Percentiles rank a stretch among this genome's conserved stretches.
Conservation (phyloP, 1,140 invertebrate genomes). For the Diprion similis region DNA sequence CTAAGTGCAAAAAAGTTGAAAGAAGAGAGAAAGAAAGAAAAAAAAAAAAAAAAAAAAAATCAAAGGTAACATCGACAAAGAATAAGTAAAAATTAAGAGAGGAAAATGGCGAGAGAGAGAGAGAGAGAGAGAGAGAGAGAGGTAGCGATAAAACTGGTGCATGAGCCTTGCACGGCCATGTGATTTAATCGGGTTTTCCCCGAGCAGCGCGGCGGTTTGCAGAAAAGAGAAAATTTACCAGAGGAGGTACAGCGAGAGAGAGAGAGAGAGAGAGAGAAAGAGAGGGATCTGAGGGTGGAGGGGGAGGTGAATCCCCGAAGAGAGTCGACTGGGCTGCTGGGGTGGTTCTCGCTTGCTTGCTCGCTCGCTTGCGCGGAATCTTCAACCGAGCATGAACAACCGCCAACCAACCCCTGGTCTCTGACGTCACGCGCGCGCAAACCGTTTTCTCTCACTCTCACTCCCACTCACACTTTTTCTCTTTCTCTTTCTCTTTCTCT, state of each 20-base stretch:
- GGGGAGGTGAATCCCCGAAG: constrained; percentile 10
- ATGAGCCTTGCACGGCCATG: not conserved
- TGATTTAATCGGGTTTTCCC: constrained; percentile 1
- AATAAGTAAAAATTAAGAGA: too few relatives aligned
- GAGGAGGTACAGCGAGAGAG: constrained; percentile 13
- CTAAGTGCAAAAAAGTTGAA: too few relatives aligned
- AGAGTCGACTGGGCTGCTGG: not conserved
- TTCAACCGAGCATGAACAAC: constrained; percentile 1
- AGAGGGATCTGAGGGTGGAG: constrained; percentile 16
- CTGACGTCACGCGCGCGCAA: not conserved
- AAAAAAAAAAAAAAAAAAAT: too few relatives aligned
- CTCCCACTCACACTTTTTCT: too few relatives aligned
- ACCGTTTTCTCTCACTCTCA: not conserved
- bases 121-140: too few relatives aligned
- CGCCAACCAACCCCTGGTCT: not conserved
- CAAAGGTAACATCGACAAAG: too few relatives aligned
- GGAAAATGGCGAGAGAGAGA: too few relatives aligned
- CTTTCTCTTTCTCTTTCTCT: too few relatives aligned
- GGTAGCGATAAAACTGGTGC: not conserved
- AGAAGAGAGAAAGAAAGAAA: too few relatives aligned
- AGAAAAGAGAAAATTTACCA: constrained; percentile 10
- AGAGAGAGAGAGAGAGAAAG: constrained; percentile 22
- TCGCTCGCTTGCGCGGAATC: constrained; percentile 6
- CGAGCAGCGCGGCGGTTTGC: constrained; percentile 5
- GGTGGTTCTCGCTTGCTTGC: not conserved